Evolutionary conservation across 1,140 invertebrate genomes (phyloP), one percentile per base, ranked within the genome.

Genomic region (Drosophila lacteicornis): DNA sequence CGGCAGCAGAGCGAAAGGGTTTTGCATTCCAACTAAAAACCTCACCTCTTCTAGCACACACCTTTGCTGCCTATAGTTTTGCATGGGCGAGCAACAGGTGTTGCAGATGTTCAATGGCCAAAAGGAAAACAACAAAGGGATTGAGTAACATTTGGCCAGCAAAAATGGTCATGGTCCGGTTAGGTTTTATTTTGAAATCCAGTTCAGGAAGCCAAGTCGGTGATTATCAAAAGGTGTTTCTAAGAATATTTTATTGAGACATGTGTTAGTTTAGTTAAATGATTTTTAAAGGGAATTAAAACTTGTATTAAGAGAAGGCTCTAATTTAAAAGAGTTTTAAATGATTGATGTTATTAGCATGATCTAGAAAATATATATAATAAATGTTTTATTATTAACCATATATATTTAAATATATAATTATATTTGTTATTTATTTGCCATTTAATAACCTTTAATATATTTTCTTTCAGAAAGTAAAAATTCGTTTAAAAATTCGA

Each of bases 1-100:
- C 17, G 27, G n/a, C 15, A 36, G 25, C 12, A 36, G 25, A 42
- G 33, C 42, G 61, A 87, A 87, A 88, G 84, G 84, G 80, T 87
- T 82, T 62, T 5, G 62, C 62, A 66, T 62, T 66, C 51, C 77
- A 30, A 42, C 47, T 59, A 60, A 75, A 73, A 38, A 46, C 47
- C 60, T 49, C 65, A 22, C 4, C 55, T 53, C 60, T 69, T 74
- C 17, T 6, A 12, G 22, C 22, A 49, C 68, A 66, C 71, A 78
- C 76, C 51, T 61, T 50, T 55, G 27, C 30, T 43, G 55, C 13
- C 49, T 12, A 43, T 12, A 43, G 51, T 71, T 85, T 78, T 65
- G 74, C 78, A 81, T 70, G 68, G 46, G 38, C 47, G 65, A 43
- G 40, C 56, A 33, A 66, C 51, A 76, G 59, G 69, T 79, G 66